These are phyloP conservation scores for Acanthurus leucopareius DNA, from an alignment of 2,797 vertebrate species.

Conservation along the genomic window DNA sequence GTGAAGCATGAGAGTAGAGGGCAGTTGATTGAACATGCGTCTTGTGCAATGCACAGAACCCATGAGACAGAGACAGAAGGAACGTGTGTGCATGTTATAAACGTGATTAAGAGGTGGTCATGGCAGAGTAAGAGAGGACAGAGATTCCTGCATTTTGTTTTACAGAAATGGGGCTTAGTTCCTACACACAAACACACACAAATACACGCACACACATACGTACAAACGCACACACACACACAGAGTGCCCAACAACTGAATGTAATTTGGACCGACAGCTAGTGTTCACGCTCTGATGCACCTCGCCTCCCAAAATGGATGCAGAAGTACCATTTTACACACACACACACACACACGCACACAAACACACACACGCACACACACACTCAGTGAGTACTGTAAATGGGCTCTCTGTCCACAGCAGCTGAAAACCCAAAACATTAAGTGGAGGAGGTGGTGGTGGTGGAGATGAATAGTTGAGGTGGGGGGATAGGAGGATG, in stretches of 20 bases:
- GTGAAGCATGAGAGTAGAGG: slow-evolving; percentile 10
- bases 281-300: slow-evolving; percentile 82
- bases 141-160: slow-evolving; percentile 55
- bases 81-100: neutral
- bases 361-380: slow-evolving; percentile 24
- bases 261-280: slow-evolving; percentile 84
- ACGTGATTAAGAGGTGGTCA: slow-evolving; percentile 36
- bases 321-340: slow-evolving; percentile 62
- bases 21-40: slow-evolving; percentile 11
- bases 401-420: slow-evolving; percentile 68
- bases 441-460: slow-evolving; percentile 22
- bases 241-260: slow-evolving; percentile 60
- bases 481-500: slow-evolving; percentile 17
- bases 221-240: slow-evolving; percentile 34
- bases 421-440: slow-evolving; percentile 65
- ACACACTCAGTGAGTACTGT: neutral
- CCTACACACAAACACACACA: slow-evolving; percentile 26
- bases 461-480: slow-evolving; percentile 35
- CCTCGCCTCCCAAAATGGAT: slow-evolving; percentile 71
- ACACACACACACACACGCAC: slow-evolving; percentile 23
- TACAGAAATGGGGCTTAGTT: slow-evolving; percentile 21
- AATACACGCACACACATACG: slow-evolving; percentile 33
- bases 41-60: slow-evolving; percentile 33
- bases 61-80: neutral
- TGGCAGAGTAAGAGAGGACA: slow-evolving; percentile 22